Conservation (phyloP, 1,140 invertebrate genomes). For the Drosophila lowei region DNA sequence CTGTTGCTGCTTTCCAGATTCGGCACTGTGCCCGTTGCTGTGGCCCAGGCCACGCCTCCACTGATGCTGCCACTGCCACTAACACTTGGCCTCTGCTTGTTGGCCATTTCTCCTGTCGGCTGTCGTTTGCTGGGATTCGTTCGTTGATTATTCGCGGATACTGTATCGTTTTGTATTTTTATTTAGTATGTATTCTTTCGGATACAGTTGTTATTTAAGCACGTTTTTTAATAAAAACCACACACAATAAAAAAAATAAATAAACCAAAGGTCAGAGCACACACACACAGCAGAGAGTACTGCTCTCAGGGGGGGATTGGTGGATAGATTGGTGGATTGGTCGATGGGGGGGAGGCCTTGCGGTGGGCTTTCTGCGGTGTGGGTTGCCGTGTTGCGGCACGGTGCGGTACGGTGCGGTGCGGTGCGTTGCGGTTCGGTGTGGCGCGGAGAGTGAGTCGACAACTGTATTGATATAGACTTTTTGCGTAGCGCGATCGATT, state of each 20-base stretch:
- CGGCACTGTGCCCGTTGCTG: slow-evolving; percentile 62
- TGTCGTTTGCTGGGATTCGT: too few species aligned
- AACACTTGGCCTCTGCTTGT: slow-evolving; percentile 46
- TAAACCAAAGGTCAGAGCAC: slow-evolving; percentile 40
- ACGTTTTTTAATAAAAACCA: slow-evolving; percentile 21
- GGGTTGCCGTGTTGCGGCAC: too few species aligned
- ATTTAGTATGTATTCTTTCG: slow-evolving; percentile 5
- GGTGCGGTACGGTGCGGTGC: too few species aligned
- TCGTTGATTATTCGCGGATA: slow-evolving; percentile 4
- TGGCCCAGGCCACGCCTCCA: slow-evolving; percentile 45
- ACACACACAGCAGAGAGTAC: slow-evolving; percentile 13
- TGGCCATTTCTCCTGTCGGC: slow-evolving; percentile 36
- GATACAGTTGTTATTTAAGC: slow-evolving; percentile 13
- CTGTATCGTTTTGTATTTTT: slow-evolving; percentile 3
- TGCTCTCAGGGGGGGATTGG: too few species aligned
- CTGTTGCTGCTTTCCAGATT: slow-evolving; percentile 40
- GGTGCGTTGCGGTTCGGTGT: too few species aligned
- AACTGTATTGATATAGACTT: slow-evolving; percentile 25
- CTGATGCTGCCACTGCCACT: slow-evolving; percentile 14
- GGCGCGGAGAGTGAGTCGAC: too few species aligned
- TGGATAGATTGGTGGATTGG: too few species aligned
- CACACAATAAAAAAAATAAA: slow-evolving; percentile 30
- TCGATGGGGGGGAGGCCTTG: too few species aligned
- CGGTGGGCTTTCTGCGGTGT: too few species aligned
- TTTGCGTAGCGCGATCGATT: slow-evolving; percentile 23